Evolutionary conservation across 2,888 invertebrate species (phyloP), one percentile per base, ranked within the genome.

Genomic region (Cantharis rufa): DNA sequence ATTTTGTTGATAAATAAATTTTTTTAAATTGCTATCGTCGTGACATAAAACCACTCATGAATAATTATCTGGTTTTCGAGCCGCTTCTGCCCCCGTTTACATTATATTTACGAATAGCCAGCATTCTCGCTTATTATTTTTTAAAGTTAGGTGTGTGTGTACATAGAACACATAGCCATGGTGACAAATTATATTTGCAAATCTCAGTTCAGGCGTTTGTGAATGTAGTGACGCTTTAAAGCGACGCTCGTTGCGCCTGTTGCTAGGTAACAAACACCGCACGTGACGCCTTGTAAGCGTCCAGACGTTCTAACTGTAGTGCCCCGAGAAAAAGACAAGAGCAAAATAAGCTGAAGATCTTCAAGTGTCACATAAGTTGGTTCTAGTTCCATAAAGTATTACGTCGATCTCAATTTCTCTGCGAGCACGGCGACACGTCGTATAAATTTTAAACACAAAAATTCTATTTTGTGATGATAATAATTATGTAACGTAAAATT

Each of bases 211-310:
- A 72, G 77, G 62, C 77, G 69, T 74, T 77, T 70, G 71, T 69
- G 74, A 74, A 71, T 70, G 69, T 16, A 78, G 71, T 70, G 75
- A 78, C 75, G 78, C 75, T 78, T 66, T 71, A 79, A 78, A 78
- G 70, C 74, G 70, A 78, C 78, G 78, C 78, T 78, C 72, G 76
- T 78, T 79, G 72, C 70, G 78, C 70, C 75, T 77, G 82, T 82
- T 81, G 83, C 83, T 80, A 80, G 74, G 82, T 78, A 78, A 82
- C 83, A 73, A 75, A 72, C 74, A 72, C 75, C 80, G 81, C 82
- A 82, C 82, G 82, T 82, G 82, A 82, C 82, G 82, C 77, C 78
- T 79, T 69, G 70, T 69, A 75, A 80, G 80, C 78, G 79, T 78
- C 80, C 78, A 80, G 81, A 81, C 81, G 81, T 78, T 79, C 77